A percentile compares a stretch with the other conserved stretches of the same genome.
Conservation (phyloP, 2,797 vertebrate genomes). For the Dallia pectoralis region DNA sequence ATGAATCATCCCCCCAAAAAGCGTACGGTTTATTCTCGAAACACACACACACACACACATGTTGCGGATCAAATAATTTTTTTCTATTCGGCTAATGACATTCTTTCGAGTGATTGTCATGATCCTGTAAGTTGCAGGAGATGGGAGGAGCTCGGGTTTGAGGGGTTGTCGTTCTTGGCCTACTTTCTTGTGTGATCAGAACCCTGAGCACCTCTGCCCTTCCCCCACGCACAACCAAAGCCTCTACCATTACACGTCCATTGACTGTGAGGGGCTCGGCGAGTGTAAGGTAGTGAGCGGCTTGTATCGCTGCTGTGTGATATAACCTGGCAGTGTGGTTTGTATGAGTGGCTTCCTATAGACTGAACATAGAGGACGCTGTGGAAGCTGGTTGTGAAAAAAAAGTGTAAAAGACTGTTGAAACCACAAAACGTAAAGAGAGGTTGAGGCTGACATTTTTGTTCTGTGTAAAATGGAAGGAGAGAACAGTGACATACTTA, state of each 20-base stretch:
- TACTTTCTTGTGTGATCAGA: constrained; percentile 82
- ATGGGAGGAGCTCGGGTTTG: constrained; percentile 47
- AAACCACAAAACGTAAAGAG: constrained; percentile 8
- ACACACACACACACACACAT: constrained; percentile 63
- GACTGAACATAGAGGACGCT: constrained; percentile 34
- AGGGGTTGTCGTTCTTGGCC: constrained; percentile 72
- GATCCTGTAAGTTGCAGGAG: constrained; percentile 59
- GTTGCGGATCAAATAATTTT: constrained; percentile 57
- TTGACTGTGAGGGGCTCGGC: constrained; percentile 66
- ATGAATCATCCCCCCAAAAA: constrained; percentile 66
- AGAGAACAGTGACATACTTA: constrained; percentile 2
- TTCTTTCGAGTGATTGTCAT: constrained; percentile 52
- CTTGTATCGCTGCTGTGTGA: constrained; percentile 61
- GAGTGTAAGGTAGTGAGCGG: constrained; percentile 71
- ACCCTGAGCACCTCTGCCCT: constrained; percentile 79
- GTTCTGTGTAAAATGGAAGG: not conserved
- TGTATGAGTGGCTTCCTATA: constrained; percentile 49
- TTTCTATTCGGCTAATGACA: constrained; percentile 51
- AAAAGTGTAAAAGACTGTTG: constrained; percentile 19
- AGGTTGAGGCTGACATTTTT: not conserved
- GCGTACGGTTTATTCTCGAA: constrained; percentile 63
- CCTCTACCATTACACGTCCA: constrained; percentile 71
- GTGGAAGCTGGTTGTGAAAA: constrained; percentile 29
- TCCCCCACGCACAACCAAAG: constrained; percentile 77
- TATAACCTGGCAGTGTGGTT: constrained; percentile 61